Base-by-base conservation (phyloP, 2,888 invertebrate species). In the Galerucella nymphaeae region DNA sequence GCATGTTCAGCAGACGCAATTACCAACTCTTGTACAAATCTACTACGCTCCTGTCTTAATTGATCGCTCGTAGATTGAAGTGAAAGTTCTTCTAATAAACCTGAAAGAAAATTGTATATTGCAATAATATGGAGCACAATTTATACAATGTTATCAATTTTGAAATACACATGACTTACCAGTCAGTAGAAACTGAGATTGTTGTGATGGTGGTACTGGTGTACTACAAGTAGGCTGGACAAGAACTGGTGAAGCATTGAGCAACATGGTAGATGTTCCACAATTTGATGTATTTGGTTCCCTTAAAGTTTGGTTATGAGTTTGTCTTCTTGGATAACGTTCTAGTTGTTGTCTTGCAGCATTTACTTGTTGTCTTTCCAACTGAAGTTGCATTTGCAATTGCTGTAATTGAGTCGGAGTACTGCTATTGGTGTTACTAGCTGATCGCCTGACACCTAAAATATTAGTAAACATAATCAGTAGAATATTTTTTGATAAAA, bases 381-480 rank as follows among this genome's bases (percentile, higher is more conserved):
- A 89, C 87, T 97, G 97, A 84, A 96, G 89, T 88, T 97, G 97
- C 96, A 97, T 96, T 89, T 97, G 97, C 82, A 97, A 89, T 86
- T 97, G 97, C 86, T 97, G 97, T 85, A 97, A 89, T 87, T 95
- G 95, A 80, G 93, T 93, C 80, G 94, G 93, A 81, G 90, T 90
- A 81, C 88, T 89, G 78, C 88, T 88, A 79, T 87, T 88, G 73
- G 87, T 87, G 78, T 85, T 86, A 74, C 89, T 88, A 65, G 90
- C 89, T 71, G 89, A 89, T 82, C 96, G 93, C 83, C 98, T 90
- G 79, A 97, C 97, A 82, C 97, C 81, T 70, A 62, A 62, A 62
- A 59, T 59, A 61, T 59, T 66, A 45, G 8, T 38, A 4, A 48
- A 6, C 6, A 5, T 48, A 57, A 63, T n/a, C n/a, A n/a, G n/a